Base-by-base conservation (phyloP, 37 sponge, comb jelly and placozoan genomes). In the Bolinopsis microptera region DNA sequence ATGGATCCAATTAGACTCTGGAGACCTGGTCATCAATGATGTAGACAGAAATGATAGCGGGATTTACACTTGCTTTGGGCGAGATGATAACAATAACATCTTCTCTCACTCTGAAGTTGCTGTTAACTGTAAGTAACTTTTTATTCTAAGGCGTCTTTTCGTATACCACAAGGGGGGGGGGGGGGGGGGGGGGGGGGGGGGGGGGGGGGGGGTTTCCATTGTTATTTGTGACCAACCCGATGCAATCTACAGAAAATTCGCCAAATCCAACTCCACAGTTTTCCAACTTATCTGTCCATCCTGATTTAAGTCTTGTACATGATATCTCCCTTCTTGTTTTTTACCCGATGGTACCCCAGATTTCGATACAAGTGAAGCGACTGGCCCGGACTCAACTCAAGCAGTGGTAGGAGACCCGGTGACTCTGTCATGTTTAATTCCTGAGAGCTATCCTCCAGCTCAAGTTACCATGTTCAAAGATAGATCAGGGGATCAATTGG, bases 41-140 rank as follows among this genome's bases (percentile, higher is more conserved):
- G 26, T 86, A 28, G 90, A 86, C 31, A 86, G 90, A 34, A 86
- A 86, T 39, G 90, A 86, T 27, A 86, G 90, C 24, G 90, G 90
- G 0, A 41, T n/a, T 5, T 86, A 86, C 31, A 33, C 90, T 35
- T 86, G 90, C 39, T 86, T 33, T 27, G 90, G 90, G 21, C 8
- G 90, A 86, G 90, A 86, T 30, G 90, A 86, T 40, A 27, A 86
- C 41, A 34, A 86, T n/a, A 38, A 86, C 41, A 38, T 33, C 3
- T 86, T 22, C 30, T 23, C 90, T 21, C 41, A 86, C n/a, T 35
- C 90, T 36, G 34, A 24, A 23, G 61, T 86, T 38, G 36, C 90
- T 41, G 90, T 86, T 5, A 86, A 41, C 61, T 86, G 90, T 86
- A 34, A 86, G 90, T 86, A 41, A 72, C 5, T 30, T 72, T 30